phyloP scores from a whole-genome alignment of 2,797 vertebrate species.

The Xenopus petersii region DNA sequence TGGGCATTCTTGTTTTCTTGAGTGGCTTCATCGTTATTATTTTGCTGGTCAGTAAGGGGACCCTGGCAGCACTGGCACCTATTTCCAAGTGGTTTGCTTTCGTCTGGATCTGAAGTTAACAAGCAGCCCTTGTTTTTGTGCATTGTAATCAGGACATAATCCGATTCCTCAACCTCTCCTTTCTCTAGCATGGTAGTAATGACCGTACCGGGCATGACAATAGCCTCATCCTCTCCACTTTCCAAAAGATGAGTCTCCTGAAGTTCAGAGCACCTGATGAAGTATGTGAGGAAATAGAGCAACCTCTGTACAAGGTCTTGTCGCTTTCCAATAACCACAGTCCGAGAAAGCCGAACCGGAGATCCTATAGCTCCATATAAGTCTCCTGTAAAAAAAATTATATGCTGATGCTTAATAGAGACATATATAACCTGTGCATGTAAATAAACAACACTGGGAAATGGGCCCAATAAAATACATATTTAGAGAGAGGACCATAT shows the following conservation, averaged over 20 bases:
- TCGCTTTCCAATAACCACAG: slow-evolving; percentile 87
- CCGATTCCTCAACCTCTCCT: slow-evolving; percentile 95
- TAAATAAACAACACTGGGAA: background rate
- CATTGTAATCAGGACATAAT: slow-evolving; percentile 94
- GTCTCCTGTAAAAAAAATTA: slow-evolving; percentile 74
- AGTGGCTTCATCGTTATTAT: slow-evolving; percentile 56
- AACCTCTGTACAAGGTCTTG: slow-evolving; percentile 94
- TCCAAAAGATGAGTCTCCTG: slow-evolving; percentile 92
- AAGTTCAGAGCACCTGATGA: slow-evolving; percentile 96
- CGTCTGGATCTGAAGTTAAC: slow-evolving; percentile 70
- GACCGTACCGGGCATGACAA: slow-evolving; percentile 93
- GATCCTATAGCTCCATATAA: slow-evolving; percentile 95
- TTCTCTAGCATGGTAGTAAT: slow-evolving; percentile 94
- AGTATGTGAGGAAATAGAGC: slow-evolving; percentile 96
- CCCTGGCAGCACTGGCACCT: slow-evolving; percentile 80
- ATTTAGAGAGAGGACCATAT: no score
- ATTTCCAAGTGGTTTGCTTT: slow-evolving; percentile 71
- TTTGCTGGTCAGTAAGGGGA: slow-evolving; percentile 62
- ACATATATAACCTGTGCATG: background rate
- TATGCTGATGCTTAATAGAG: background rate
- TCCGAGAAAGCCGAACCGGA: slow-evolving; percentile 86
- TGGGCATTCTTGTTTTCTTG: slow-evolving; percentile 61
- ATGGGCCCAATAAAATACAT: no score
- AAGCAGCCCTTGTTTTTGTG: slow-evolving; percentile 87
- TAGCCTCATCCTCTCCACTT: slow-evolving; percentile 91